Evolutionary conservation across 2,113 vertebrate genomes (phyloP).

Genomic region (Eulacestoma nigropectus): DNA sequence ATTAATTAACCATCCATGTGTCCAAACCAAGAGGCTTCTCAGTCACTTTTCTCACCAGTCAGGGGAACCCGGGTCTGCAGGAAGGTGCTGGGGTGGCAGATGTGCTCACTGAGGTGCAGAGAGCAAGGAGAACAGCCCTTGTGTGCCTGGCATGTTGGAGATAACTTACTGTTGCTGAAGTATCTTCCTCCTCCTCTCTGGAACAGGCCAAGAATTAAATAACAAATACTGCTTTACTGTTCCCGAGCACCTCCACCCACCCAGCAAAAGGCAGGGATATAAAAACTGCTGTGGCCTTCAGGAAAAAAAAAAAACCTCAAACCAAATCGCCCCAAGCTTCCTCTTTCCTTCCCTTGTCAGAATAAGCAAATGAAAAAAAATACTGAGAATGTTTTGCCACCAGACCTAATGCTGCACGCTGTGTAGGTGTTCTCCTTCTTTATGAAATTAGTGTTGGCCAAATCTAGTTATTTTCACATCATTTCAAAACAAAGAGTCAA

Average conservation of each 20-base stretch:
- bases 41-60: accelerated
- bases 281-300: not conserved
- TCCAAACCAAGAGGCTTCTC: not conserved
- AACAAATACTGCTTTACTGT: not conserved
- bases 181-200: not conserved
- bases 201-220: not conserved
- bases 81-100: not conserved
- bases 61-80: not conserved
- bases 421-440: not conserved
- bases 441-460: not conserved
- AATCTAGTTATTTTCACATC: not conserved
- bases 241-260: not conserved
- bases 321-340: not conserved
- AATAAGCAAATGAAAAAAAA: not conserved
- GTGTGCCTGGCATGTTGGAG: accelerated
- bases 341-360: not conserved
- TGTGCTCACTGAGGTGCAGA: not conserved
- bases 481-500: not conserved
- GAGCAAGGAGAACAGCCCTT: not conserved
- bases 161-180: not conserved
- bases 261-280: not conserved
- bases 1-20: not conserved
- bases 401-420: not conserved
- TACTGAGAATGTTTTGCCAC: not conserved
- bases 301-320: not conserved